Evolutionary conservation across 2,113 vertebrate species (phyloP).

Genomic region (Abramis brama): DNA sequence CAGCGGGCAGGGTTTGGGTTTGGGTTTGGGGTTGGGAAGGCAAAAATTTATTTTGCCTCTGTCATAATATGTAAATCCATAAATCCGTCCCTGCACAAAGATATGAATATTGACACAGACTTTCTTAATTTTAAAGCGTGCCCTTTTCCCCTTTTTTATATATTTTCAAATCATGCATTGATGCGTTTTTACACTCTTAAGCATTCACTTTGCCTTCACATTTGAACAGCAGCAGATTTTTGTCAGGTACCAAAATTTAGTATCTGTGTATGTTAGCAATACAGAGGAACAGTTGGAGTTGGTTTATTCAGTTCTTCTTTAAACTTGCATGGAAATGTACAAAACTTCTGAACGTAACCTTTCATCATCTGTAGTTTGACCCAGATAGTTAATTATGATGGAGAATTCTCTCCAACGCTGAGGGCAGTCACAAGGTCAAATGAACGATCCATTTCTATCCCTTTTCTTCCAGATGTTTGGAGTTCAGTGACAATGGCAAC

Average conservation of each 20-base stretch:
- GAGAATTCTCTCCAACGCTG: constrained; percentile 47
- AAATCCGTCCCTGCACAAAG: no score
- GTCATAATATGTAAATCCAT: no score
- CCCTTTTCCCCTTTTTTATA: neutral
- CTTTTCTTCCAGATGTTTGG: constrained; percentile 46
- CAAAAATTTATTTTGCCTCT: no score
- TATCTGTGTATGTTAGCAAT: neutral
- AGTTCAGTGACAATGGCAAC: constrained; percentile 44
- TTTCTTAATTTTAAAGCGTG: neutral
- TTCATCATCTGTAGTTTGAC: constrained; percentile 55
- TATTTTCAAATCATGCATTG: neutral
- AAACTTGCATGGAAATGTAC: constrained; percentile 11
- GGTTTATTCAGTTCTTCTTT: constrained; percentile 11
- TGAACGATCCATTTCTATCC: constrained; percentile 34
- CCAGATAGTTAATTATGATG: constrained; percentile 53
- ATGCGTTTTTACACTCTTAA: neutral
- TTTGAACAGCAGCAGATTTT: neutral
- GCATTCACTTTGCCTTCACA: neutral
- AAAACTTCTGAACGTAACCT: constrained; percentile 45
- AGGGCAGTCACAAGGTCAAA: constrained; percentile 49
- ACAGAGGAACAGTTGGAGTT: neutral
- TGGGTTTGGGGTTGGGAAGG: no score
- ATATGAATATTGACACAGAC: neutral
- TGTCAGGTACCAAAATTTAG: neutral
- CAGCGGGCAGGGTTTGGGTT: no score